phyloP scores from a whole-genome alignment of 2,113 vertebrate species.

The Pelecanus crispus region DNA sequence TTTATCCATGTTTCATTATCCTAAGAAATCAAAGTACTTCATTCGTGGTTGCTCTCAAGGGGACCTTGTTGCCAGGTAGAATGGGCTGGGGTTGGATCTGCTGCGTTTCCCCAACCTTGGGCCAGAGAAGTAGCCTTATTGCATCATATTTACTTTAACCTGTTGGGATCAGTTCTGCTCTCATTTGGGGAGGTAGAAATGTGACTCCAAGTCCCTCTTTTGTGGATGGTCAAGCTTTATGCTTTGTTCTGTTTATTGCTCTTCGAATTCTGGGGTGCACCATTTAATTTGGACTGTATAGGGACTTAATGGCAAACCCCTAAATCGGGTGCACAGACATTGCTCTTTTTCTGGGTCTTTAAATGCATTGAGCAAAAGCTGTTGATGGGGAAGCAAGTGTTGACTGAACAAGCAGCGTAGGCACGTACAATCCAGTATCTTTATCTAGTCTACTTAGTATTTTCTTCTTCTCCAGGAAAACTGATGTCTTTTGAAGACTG shows the following conservation, averaged over 20 bases:
- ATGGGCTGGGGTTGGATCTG: neutral
- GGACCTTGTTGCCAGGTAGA: neutral
- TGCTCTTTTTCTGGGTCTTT: neutral
- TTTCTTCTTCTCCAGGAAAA: neutral
- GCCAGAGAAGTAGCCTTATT: neutral
- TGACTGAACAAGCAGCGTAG: neutral
- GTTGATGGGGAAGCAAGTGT: neutral
- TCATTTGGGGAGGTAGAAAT: neutral
- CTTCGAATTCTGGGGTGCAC: neutral
- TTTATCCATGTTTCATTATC: neutral
- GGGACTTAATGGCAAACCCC: neutral
- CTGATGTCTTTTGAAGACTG: neutral
- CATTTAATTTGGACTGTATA: neutral
- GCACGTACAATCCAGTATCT: fast-evolving
- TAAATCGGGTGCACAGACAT: fast-evolving
- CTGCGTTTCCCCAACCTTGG: neutral
- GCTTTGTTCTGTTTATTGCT: neutral
- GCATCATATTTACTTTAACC: neutral
- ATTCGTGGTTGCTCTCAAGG: neutral
- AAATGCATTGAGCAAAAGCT: neutral
- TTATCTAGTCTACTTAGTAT: neutral
- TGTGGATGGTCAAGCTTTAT: neutral
- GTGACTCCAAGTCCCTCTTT: neutral
- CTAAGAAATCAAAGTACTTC: neutral
- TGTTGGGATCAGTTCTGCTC: neutral